phyloP scores from a whole-genome alignment of 92 coral and sea anemone genomes.

The Phenganax subtilis region DNA sequence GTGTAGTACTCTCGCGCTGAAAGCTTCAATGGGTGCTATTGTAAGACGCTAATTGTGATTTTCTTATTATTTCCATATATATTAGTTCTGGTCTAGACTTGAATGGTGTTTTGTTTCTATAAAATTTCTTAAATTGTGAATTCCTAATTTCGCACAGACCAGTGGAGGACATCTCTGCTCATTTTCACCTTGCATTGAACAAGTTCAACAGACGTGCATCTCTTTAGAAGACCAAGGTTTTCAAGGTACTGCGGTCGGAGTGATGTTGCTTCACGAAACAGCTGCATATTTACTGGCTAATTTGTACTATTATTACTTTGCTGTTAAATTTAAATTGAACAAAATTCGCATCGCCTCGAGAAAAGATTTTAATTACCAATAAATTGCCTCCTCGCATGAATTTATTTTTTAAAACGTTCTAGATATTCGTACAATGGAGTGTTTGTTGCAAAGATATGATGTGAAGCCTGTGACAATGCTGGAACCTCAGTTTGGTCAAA shows the following conservation, averaged over 20 bases:
- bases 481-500: conserved; percentile 61
- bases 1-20: too few relatives aligned
- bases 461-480: conserved; percentile 57
- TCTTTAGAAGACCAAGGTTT: conserved; percentile 63
- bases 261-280: neutral
- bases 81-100: too few relatives aligned
- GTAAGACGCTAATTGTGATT: neutral
- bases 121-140: neutral
- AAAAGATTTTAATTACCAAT: neutral
- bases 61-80: too few relatives aligned
- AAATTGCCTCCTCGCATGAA: neutral
- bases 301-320: neutral
- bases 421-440: conserved; percentile 82
- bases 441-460: conserved; percentile 65
- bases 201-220: conserved; percentile 89
- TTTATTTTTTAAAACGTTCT: neutral
- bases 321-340: too few relatives aligned
- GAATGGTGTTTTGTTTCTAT: neutral
- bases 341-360: neutral
- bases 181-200: conserved; percentile 97
- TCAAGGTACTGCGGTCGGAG: conserved; percentile 55
- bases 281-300: neutral
- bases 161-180: conserved; percentile 89
- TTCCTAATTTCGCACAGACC: conserved; percentile 42
- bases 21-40: neutral